phyloP scores from a whole-genome alignment of 2,888 invertebrate genomes.

The Oscheius sp. region DNA sequence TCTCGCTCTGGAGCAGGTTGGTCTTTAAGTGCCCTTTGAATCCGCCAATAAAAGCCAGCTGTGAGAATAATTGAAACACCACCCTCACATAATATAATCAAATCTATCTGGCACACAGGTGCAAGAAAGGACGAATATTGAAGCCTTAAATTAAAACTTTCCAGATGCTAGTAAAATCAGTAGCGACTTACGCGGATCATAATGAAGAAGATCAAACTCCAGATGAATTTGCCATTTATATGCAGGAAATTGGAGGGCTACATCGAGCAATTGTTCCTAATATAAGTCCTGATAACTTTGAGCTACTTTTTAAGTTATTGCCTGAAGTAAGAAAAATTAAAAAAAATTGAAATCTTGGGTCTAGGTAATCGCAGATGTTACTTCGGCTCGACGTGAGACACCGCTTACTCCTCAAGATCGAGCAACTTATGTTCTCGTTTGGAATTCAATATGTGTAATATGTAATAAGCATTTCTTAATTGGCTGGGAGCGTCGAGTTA shows the following conservation, averaged over 20 bases:
- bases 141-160: no score
- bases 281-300: slow-evolving; percentile 29
- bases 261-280: slow-evolving; percentile 19
- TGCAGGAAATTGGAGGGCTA: slow-evolving; percentile 29
- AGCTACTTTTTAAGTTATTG: slow-evolving; percentile 30
- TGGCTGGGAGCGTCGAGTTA: slow-evolving; percentile 32
- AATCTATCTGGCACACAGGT: background rate
- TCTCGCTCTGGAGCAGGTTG: slow-evolving; percentile 29
- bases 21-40: background rate
- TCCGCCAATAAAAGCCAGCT: background rate
- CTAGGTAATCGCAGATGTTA: slow-evolving; percentile 30
- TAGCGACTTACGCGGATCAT: slow-evolving; percentile 29
- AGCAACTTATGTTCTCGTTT: background rate
- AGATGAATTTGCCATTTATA: background rate
- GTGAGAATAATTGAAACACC: background rate
- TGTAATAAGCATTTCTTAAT: slow-evolving; percentile 24
- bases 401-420: slow-evolving; percentile 11
- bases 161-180: slow-evolving; percentile 24
- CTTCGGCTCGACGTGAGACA: slow-evolving; percentile 15
- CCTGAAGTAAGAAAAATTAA: slow-evolving; percentile 23
- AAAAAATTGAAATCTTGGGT: background rate
- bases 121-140: background rate
- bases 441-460: slow-evolving; percentile 5
- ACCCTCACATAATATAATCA: background rate
- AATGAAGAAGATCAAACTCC: slow-evolving; percentile 9